Evolutionary conservation across 1,140 invertebrate species (phyloP).

Genomic region (Drosophila albomicans): DNA sequence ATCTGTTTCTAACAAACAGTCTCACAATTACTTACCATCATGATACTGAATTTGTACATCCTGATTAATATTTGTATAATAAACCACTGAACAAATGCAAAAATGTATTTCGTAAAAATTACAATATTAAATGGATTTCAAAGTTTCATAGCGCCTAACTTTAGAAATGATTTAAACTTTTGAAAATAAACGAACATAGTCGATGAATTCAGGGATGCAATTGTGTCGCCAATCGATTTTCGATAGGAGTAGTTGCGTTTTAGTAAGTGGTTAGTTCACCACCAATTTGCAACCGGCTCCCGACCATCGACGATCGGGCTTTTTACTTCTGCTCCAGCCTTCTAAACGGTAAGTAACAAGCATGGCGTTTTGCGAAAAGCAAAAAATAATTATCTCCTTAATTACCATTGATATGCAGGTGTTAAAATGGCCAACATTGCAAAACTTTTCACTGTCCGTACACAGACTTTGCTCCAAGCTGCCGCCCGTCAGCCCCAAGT

Average conservation of each 20-base stretch:
- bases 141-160: no score
- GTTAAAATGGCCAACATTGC: conserved; percentile 78
- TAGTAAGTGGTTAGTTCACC: background rate
- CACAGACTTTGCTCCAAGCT: conserved; percentile 67
- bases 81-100: conserved; percentile 21
- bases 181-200: background rate
- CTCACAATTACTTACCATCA: conserved; percentile 3
- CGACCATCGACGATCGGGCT: conserved; percentile 36
- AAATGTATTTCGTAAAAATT: no score
- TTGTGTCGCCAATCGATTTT: background rate
- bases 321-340: conserved; percentile 57
- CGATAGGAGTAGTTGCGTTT: background rate
- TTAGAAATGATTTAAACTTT: background rate
- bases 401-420: conserved; percentile 5
- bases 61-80: conserved; percentile 12
- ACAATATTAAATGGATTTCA: no score
- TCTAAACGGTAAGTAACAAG: conserved; percentile 61
- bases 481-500: conserved; percentile 76
- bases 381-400: conserved; percentile 38
- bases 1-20: conserved; percentile 15
- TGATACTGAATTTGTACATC: conserved; percentile 21
- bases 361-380: background rate
- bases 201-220: background rate
- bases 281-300: conserved; percentile 30
- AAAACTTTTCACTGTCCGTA: conserved; percentile 72